These are phyloP conservation scores for Polyergus mexicanus DNA, from an alignment of 1,140 invertebrate genomes.

Conservation along the genomic window DNA sequence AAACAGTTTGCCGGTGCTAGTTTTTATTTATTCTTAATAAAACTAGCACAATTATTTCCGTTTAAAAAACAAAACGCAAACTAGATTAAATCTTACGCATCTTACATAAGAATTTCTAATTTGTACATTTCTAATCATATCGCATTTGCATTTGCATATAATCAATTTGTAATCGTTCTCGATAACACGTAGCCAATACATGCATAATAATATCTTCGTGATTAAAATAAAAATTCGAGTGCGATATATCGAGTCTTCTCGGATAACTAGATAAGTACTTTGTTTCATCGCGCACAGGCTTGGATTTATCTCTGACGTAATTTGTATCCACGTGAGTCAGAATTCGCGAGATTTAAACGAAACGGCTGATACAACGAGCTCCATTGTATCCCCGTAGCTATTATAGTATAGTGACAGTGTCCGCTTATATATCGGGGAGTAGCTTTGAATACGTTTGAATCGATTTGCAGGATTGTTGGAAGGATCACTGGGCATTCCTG, in stretches of 20 bases:
- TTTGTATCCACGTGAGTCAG: constrained; percentile 13
- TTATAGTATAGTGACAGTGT: constrained; percentile 76
- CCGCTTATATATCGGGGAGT: constrained; percentile 79
- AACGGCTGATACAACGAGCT: constrained; percentile 75
- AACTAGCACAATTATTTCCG: constrained; percentile 26
- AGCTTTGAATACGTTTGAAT: constrained; percentile 84
- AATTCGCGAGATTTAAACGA: constrained; percentile 62
- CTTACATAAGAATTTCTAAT: constrained; percentile 43
- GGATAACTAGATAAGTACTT: neutral
- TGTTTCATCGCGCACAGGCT: neutral
- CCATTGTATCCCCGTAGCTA: constrained; percentile 67
- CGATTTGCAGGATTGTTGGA: constrained; percentile 78
- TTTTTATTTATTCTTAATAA: constrained; percentile 27
- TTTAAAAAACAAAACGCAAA: constrained; percentile 18
- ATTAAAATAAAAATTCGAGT: neutral
- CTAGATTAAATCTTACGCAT: constrained; percentile 15
- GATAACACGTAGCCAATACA: neutral
- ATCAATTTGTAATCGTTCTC: constrained; percentile 14
- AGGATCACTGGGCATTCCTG: constrained; percentile 31
- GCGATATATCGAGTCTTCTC: neutral
- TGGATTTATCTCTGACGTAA: neutral
- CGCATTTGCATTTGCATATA: constrained; percentile 13
- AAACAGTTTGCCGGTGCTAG: neutral
- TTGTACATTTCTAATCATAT: neutral
- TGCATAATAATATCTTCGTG: neutral